These are phyloP conservation scores for Phalera bucephala DNA, from an alignment of 2,888 invertebrate genomes.

Conservation along the genomic window DNA sequence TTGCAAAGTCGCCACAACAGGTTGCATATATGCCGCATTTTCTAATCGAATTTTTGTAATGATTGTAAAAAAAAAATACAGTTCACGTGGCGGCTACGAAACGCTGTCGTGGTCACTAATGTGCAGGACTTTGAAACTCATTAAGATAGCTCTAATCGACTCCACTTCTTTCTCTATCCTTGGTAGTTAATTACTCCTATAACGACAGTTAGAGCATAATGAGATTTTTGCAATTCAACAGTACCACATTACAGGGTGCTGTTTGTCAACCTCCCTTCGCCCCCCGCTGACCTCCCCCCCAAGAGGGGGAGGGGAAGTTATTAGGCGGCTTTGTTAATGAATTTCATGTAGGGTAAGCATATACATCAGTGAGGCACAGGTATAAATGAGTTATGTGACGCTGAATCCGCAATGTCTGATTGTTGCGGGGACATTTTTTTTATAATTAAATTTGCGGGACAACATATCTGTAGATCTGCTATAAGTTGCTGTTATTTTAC, in stretches of 20 bases:
- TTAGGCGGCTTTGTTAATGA: constrained; percentile 69
- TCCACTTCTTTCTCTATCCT: constrained; percentile 41
- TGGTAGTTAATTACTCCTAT: constrained; percentile 78
- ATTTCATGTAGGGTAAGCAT: constrained; percentile 54
- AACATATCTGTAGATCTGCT: no score
- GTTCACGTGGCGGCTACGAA: no score
- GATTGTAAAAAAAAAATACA: no score
- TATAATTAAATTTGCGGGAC: no score
- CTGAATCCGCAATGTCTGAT: constrained; percentile 6
- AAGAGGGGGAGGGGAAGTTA: constrained; percentile 51
- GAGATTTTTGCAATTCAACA: constrained; percentile 83
- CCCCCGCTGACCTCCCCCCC: constrained; percentile 34
- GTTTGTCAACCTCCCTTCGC: constrained; percentile 57
- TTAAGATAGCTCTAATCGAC: constrained; percentile 12
- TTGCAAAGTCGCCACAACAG: no score
- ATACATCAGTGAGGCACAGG: constrained; percentile 34
- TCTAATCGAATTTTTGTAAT: no score
- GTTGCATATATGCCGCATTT: no score
- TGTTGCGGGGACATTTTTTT: constrained; percentile 1
- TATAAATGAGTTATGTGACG: constrained; percentile 35
- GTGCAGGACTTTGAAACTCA: no score
- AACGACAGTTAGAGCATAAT: constrained; percentile 82
- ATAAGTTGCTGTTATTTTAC: no score
- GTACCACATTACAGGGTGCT: constrained; percentile 75
- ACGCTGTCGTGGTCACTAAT: no score